A percentile compares a stretch with the other conserved stretches of the same genome.
phyloP scores from a whole-genome alignment of 2,113 vertebrate genomes.

The Microcebus murinus region DNA sequence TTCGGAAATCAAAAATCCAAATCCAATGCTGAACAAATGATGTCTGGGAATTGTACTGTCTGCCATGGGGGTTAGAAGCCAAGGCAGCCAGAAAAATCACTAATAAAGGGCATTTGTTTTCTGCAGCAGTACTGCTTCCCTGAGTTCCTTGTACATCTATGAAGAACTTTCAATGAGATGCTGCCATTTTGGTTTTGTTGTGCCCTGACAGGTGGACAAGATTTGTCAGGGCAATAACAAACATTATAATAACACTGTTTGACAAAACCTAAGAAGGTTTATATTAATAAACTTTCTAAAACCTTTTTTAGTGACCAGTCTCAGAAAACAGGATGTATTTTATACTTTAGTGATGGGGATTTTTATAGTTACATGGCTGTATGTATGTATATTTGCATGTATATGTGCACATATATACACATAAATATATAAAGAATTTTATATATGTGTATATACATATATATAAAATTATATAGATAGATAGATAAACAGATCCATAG shows the following conservation, averaged over 20 bases:
- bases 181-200: constrained; percentile 80
- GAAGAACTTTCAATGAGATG: constrained; percentile 78
- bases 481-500: neutral
- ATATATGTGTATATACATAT: neutral
- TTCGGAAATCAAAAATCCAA: constrained; percentile 57
- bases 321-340: constrained; percentile 19
- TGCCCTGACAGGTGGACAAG: constrained; percentile 66
- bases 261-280: neutral
- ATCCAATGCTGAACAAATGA: constrained; percentile 1
- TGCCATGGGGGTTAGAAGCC: constrained; percentile 59
- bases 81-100: constrained; percentile 60
- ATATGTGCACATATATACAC: neutral
- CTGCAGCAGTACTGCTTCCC: constrained; percentile 77
- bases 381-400: neutral
- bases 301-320: neutral
- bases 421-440: neutral
- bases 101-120: constrained; percentile 80
- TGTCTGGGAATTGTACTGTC: constrained; percentile 69
- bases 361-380: neutral
- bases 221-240: constrained; percentile 46
- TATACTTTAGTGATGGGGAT: neutral
- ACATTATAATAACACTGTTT: neutral
- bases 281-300: neutral
- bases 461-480: neutral
- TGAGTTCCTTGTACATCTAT: constrained; percentile 33